Base-by-base conservation (phyloP, 2,797 vertebrate genomes). In the Liasis olivaceus region DNA sequence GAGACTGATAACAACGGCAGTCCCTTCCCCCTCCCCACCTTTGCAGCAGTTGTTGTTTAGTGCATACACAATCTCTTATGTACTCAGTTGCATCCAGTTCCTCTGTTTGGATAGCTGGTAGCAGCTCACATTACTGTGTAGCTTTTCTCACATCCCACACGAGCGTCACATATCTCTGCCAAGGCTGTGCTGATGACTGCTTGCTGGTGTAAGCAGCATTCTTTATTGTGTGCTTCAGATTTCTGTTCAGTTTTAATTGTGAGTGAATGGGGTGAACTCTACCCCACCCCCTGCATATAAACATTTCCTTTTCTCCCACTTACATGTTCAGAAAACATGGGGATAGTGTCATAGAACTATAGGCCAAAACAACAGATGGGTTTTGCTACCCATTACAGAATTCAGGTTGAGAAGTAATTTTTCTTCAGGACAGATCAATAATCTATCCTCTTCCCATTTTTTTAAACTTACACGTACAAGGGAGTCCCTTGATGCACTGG, bases 101-200 rank as follows among this genome's bases (percentile, higher is more conserved):
- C 51, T 59, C 51, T 59, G 81, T 63, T 85, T 89, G 56, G 51
- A 42, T 85, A 87, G 60, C 36, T 54, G 54, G 51, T 60, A 36
- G 89, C 89, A 89, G 90, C 87, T 91, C 90, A 89, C 15, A 86
- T 93, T 89, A 87, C 93, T 62, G 17, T 51, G 90, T 58, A 93
- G 64, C 63, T 90, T 26, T 86, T 31, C 42, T 66, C 87, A 62
- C 90, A 88, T 86, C 88, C 69, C 91, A 31, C 51, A 31, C 60
- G 8, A 69, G 64, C 26, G 17, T 31, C 64, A 42, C 87, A 86
- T 89, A 77, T 88, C 88, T 77, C 28, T 86, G 24, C 47, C 89
- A 93, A 66, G 86, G 77, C 22, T 36, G 28, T 12, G 54, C 24
- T 66, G 12, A 42, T 13, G 20, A 42, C 64, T 87, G 90, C 90